A percentile compares a stretch with the other conserved stretches of the same genome.
These are phyloP conservation scores for Orthosia gothica DNA, from an alignment of 2,888 invertebrate species.

Conservation along the genomic window DNA sequence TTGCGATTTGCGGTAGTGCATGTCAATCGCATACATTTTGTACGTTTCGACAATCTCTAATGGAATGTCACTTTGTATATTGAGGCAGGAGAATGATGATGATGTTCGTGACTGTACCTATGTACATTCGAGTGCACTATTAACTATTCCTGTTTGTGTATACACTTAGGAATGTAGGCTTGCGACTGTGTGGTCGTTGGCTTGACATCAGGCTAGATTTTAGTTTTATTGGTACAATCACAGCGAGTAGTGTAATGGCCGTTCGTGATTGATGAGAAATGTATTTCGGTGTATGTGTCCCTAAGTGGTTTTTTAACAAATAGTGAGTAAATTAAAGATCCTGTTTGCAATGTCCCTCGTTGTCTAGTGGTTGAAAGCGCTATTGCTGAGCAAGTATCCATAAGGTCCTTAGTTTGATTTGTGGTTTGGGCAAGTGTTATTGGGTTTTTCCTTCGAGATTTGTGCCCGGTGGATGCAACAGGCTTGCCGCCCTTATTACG, in stretches of 20 bases:
- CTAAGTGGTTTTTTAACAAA: not conserved
- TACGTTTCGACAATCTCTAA: too few species aligned
- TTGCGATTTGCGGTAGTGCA: too few species aligned
- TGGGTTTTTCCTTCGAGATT: too few species aligned
- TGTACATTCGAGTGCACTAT: not conserved
- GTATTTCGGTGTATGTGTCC: not conserved
- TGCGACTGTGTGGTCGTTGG: not conserved
- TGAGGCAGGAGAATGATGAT: too few species aligned
- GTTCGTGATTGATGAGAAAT: not conserved
- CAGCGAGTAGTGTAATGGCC: not conserved
- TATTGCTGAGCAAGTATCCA: too few species aligned
- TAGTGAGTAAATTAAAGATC: not conserved
- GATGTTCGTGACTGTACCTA: not conserved
- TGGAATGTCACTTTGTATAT: too few species aligned
- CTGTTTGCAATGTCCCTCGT: not conserved
- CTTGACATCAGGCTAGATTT: not conserved
- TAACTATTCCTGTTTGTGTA: not conserved
- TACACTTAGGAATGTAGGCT: not conserved
- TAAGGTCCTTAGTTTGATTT: too few species aligned
- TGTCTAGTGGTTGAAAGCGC: too few species aligned
- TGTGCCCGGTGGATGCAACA: too few species aligned
- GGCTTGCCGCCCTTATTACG: too few species aligned
- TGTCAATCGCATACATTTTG: too few species aligned
- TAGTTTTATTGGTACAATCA: not conserved
- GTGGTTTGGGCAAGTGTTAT: too few species aligned